Evolutionary conservation across 2,888 invertebrate species (phyloP), one percentile per base, ranked within the genome.

Genomic region (Aphidoletes aphidimyza): DNA sequence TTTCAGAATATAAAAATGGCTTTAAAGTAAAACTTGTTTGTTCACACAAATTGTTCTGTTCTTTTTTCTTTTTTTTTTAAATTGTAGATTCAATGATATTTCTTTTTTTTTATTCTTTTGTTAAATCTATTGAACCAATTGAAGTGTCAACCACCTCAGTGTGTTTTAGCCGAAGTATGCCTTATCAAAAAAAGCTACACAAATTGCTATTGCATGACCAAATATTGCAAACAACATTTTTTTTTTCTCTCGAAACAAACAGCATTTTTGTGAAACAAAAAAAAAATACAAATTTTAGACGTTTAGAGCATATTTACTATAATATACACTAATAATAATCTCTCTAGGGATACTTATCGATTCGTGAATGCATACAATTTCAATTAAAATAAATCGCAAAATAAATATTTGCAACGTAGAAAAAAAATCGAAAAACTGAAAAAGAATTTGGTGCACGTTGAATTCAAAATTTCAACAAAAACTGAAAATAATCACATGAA

Each of bases 91-190:
- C n/a, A n/a, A n/a, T n/a, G n/a, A n/a, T n/a, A 47, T 2, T 47
- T 47, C 47, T 47, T 17, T 11, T 47, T 17, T 47, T 22, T 54
- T 54, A 42, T 54, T 49, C 17, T 9, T 6, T 22, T 54, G n/a
- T 22, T 26, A 22, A 49, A 47, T 47, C 47, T n/a, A n/a, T n/a
- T n/a, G 54, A 54, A 54, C 69, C 34, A 69, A 30, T 30, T 69
- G 69, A 69, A 69, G 69, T 69, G 69, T 69, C 30, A 30, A 69
- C 69, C 69, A 69, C 69, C 69, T 69, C 34, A 69, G 69, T 69
- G 69, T 69, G 69, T 69, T 69, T 69, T 69, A 69, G 34, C 69
- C 69, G 69, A 69, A 30, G 69, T 11, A 69, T 69, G 69, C 69
- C 69, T 69, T 69, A 69, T 69, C 34, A 69, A 11, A 14, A 8